phyloP scores from a whole-genome alignment of 2,797 vertebrate genomes.

The Onychomys torridus region DNA sequence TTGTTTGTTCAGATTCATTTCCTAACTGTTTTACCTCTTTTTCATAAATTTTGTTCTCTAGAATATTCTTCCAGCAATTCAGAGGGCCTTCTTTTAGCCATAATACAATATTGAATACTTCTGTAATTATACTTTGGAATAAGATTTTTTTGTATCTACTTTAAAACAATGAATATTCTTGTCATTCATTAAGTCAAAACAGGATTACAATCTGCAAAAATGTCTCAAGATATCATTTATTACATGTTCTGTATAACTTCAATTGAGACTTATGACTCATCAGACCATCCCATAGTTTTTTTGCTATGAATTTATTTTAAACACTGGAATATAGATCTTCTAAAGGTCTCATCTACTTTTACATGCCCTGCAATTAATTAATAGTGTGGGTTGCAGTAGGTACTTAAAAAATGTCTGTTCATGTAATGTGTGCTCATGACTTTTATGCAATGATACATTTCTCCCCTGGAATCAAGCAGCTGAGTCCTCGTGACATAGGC shows the following conservation, averaged over 20 bases:
- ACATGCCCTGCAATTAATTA: neutral
- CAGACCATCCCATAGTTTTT: neutral
- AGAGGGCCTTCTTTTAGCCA: neutral
- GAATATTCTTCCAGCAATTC: neutral
- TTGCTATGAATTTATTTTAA: constrained; percentile 4
- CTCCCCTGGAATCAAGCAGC: constrained; percentile 5
- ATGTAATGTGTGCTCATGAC: neutral
- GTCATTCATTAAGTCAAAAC: neutral
- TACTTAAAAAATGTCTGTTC: neutral
- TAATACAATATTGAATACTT: neutral
- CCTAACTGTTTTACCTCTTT: neutral
- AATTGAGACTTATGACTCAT: neutral
- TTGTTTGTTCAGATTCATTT: neutral
- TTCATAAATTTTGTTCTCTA: neutral
- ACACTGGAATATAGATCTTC: neutral
- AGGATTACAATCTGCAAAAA: neutral
- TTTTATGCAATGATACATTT: neutral
- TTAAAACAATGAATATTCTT: neutral
- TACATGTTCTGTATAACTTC: neutral
- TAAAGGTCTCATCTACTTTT: neutral
- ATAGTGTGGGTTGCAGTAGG: neutral
- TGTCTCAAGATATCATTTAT: neutral
- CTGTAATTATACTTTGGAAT: neutral
- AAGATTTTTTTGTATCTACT: neutral
- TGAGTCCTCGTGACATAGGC: neutral